These are phyloP conservation scores for Ramphastos sulfuratus DNA, from an alignment of 2,113 vertebrate genomes.

Conservation along the genomic window DNA sequence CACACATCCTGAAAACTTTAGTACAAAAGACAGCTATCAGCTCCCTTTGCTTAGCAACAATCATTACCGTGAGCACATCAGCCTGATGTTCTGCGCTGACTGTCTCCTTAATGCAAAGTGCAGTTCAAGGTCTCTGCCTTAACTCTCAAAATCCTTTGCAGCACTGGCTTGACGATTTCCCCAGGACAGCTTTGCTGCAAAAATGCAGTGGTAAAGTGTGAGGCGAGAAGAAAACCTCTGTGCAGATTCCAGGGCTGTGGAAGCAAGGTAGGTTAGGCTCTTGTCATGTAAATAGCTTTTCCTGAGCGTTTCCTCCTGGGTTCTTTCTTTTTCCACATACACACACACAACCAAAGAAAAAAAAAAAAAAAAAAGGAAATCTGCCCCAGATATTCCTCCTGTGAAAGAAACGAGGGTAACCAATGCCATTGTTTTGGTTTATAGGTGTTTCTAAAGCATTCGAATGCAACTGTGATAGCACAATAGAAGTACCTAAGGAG, in stretches of 20 bases:
- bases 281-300: background rate
- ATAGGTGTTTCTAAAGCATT: background rate
- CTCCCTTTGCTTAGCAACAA: constrained; percentile 17
- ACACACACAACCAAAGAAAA: accelerated
- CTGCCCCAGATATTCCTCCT: background rate
- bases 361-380: background rate
- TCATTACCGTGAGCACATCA: background rate
- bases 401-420: background rate
- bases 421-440: background rate
- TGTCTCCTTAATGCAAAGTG: background rate
- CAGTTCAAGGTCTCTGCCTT: constrained; percentile 44
- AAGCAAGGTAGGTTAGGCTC: background rate
- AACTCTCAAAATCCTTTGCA: background rate
- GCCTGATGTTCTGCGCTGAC: background rate
- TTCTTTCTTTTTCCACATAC: background rate
- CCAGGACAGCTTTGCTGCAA: background rate
- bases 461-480: background rate
- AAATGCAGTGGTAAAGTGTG: background rate
- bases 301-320: accelerated
- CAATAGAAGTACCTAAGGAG: background rate
- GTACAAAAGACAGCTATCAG: constrained; percentile 30
- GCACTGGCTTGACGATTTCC: background rate
- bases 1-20: constrained; percentile 32
- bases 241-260: background rate
- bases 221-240: background rate